These are phyloP conservation scores for Chloroceryle inda DNA, from an alignment of 2,797 vertebrate genomes.

Conservation along the genomic window DNA sequence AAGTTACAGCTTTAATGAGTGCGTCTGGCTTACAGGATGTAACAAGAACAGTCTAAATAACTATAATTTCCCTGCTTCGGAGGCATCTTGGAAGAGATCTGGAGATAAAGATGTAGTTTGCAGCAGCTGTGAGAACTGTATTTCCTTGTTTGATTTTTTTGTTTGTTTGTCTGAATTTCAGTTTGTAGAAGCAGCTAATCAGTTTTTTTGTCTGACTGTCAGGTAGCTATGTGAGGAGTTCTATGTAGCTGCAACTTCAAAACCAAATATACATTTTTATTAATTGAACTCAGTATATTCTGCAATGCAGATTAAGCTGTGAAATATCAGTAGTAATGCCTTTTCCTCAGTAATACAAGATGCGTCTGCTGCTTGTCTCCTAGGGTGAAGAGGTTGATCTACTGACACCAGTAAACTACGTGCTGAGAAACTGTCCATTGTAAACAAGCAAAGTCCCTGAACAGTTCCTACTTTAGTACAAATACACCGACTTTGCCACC, in stretches of 20 bases:
- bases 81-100: background rate
- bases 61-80: constrained; percentile 7
- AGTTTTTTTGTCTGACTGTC: background rate
- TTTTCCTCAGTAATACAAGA: background rate
- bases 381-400: background rate
- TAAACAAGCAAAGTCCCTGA: background rate
- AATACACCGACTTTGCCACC: background rate
- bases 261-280: background rate
- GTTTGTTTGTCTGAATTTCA: background rate
- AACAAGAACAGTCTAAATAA: constrained; percentile 14
- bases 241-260: background rate
- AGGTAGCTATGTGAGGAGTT: background rate
- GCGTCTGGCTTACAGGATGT: constrained; percentile 19
- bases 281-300: background rate
- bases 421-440: background rate
- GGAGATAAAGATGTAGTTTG: background rate
- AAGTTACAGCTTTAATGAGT: constrained; percentile 43
- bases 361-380: background rate
- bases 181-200: background rate
- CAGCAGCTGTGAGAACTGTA: background rate
- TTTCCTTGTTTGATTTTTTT: background rate
- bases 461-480: background rate
- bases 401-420: background rate
- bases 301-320: background rate
- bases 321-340: background rate